Evolutionary conservation across 2,888 invertebrate genomes (phyloP).

Genomic region (Halictus ligatus): DNA sequence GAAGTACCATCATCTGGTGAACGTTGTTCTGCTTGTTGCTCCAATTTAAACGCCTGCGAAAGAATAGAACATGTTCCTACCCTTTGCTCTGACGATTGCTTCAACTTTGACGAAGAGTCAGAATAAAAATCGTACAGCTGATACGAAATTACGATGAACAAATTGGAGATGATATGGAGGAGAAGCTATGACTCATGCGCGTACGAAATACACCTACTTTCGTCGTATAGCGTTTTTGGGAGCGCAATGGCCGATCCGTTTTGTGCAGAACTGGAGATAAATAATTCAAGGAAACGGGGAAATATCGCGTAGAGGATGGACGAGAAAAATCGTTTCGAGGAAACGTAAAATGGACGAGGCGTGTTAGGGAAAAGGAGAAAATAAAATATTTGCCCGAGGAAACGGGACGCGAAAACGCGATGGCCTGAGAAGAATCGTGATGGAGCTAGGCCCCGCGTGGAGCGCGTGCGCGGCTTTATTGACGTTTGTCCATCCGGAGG

Average conservation of each 20-base stretch:
- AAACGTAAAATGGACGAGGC: not conserved
- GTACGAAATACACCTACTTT: too few relatives aligned
- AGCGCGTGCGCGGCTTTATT: conserved; percentile 81
- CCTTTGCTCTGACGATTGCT: not conserved
- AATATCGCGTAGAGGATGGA: not conserved
- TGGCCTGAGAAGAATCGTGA: conserved; percentile 35
- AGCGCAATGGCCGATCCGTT: not conserved
- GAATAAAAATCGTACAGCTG: not conserved
- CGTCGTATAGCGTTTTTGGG: not conserved
- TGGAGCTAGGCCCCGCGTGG: conserved; percentile 21
- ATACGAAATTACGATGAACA: too few relatives aligned
- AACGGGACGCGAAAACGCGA: conserved; percentile 50
- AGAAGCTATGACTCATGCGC: too few relatives aligned
- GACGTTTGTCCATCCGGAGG: conserved; percentile 73
- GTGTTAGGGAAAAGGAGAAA: not conserved
- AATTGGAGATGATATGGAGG: not conserved
- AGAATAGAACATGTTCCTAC: too few relatives aligned
- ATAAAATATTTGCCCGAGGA: conserved; percentile 42
- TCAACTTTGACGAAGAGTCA: not conserved
- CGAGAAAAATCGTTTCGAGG: not conserved
- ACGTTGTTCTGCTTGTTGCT: not conserved
- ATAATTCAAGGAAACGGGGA: not conserved
- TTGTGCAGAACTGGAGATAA: not conserved
- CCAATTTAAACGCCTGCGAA: not conserved
- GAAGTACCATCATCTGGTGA: not conserved